phyloP scores from a whole-genome alignment of 2,797 vertebrate genomes.

The Hipposideros larvatus region DNA sequence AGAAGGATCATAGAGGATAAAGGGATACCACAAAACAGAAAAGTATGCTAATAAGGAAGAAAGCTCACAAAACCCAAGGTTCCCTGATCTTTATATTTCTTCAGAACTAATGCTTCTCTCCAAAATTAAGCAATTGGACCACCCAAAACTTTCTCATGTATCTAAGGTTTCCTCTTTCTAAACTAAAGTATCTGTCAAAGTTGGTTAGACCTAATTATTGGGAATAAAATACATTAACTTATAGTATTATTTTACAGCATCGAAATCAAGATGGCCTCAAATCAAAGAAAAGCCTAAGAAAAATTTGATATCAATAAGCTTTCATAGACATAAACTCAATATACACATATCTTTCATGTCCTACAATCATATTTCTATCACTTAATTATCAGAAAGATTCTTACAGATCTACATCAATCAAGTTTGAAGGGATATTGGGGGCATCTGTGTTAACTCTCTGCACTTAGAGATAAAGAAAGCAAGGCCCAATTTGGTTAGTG shows the following conservation, averaged over 20 bases:
- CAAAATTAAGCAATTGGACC: neutral
- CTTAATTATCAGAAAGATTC: neutral
- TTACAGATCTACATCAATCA: neutral
- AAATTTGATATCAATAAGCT: neutral
- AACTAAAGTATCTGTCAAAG: neutral
- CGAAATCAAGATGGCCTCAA: neutral
- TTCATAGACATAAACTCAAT: neutral
- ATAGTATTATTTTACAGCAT: neutral
- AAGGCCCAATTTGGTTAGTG: neutral
- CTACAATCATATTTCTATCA: neutral
- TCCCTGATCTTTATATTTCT: neutral
- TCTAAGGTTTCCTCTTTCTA: neutral
- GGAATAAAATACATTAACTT: neutral
- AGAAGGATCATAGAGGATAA: neutral
- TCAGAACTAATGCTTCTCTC: neutral
- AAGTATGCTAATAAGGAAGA: neutral
- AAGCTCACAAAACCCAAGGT: neutral
- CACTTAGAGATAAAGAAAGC: neutral
- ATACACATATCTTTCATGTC: neutral
- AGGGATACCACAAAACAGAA: neutral
- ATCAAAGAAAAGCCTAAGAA: slow-evolving; percentile 10
- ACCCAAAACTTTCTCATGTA: neutral
- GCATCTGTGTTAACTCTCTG: neutral
- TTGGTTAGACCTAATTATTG: neutral
- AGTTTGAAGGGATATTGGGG: neutral